Percentiles rank a stretch among this genome's conserved stretches.
Evolutionary conservation across 2,888 invertebrate species (phyloP).

Genomic region (Amblyjoppa proteus): DNA sequence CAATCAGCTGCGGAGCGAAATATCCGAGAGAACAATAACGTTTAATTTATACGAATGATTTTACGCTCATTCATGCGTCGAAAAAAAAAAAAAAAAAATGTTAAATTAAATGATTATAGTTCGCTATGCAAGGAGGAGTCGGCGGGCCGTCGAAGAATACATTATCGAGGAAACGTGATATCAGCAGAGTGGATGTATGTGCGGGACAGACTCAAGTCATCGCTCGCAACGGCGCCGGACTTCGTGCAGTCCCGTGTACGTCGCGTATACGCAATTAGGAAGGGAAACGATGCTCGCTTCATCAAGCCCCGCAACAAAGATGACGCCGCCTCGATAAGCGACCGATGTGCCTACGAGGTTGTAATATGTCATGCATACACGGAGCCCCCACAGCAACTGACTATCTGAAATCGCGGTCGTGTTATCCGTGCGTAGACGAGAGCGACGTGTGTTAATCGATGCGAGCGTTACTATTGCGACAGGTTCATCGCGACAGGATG

Average conservation of each 20-base stretch:
- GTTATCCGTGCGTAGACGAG: slow-evolving; percentile 47
- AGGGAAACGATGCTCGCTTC: slow-evolving; percentile 32
- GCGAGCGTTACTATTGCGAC: slow-evolving; percentile 35
- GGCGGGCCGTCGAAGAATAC: slow-evolving; percentile 23
- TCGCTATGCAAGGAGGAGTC: background rate
- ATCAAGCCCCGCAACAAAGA: slow-evolving; percentile 46
- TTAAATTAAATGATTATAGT: slow-evolving; percentile 20
- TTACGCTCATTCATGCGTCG: slow-evolving; percentile 10
- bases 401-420: slow-evolving; percentile 42
- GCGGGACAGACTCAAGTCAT: slow-evolving; percentile 32
- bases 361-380: background rate
- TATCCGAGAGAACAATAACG: background rate
- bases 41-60: background rate
- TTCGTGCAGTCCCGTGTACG: background rate
- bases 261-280: slow-evolving; percentile 45
- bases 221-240: slow-evolving; percentile 24
- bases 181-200: slow-evolving; percentile 21
- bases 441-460: slow-evolving; percentile 51
- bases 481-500: slow-evolving; percentile 17
- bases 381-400: background rate
- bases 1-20: slow-evolving; percentile 5
- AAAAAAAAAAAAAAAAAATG: background rate
- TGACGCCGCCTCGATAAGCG: slow-evolving; percentile 58
- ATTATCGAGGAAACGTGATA: slow-evolving; percentile 39
- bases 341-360: background rate